Percentiles rank a stretch among this genome's conserved stretches.
Evolutionary conservation across 2,113 vertebrate species (phyloP).

Genomic region (Lonchura striata): DNA sequence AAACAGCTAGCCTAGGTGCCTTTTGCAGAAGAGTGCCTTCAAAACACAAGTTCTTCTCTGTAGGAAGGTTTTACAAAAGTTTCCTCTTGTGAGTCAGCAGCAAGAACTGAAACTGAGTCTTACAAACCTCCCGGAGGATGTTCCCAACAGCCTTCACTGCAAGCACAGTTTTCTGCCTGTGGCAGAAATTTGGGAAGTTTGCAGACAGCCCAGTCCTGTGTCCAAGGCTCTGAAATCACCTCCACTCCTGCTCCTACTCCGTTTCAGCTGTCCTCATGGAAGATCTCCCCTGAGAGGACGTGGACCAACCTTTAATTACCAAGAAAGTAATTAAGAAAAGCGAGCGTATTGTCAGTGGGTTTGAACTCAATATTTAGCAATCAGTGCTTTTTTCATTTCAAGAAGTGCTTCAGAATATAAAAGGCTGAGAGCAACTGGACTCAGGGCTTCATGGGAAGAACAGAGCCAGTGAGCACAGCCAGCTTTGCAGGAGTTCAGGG

Average conservation of each 20-base stretch:
- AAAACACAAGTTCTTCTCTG: not conserved
- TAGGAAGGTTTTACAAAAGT: not conserved
- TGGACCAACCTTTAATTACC: slow-evolving; percentile 27
- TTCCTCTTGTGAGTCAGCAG: not conserved
- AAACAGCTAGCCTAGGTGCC: not conserved
- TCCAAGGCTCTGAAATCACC: not conserved
- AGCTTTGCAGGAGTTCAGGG: not conserved
- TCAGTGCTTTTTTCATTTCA: not conserved
- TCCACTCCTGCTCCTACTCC: not conserved
- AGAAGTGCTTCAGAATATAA: not conserved
- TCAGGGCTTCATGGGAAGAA: not conserved
- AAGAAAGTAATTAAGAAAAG: slow-evolving; percentile 53
- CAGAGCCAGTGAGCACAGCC: not conserved
- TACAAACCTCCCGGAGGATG: not conserved
- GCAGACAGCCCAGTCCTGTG: not conserved
- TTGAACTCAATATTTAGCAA: slow-evolving; percentile 25
- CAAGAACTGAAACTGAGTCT: not conserved
- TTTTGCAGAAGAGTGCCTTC: not conserved
- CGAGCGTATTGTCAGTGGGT: not conserved
- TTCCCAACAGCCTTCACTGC: not conserved
- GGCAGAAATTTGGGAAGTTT: not conserved
- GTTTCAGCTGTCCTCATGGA: not conserved
- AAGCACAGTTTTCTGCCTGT: not conserved
- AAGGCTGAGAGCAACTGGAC: not conserved
- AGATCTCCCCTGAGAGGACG: not conserved